Evolutionary conservation across 2,797 vertebrate species (phyloP).

Genomic region (Protosalanx chinensis): DNA sequence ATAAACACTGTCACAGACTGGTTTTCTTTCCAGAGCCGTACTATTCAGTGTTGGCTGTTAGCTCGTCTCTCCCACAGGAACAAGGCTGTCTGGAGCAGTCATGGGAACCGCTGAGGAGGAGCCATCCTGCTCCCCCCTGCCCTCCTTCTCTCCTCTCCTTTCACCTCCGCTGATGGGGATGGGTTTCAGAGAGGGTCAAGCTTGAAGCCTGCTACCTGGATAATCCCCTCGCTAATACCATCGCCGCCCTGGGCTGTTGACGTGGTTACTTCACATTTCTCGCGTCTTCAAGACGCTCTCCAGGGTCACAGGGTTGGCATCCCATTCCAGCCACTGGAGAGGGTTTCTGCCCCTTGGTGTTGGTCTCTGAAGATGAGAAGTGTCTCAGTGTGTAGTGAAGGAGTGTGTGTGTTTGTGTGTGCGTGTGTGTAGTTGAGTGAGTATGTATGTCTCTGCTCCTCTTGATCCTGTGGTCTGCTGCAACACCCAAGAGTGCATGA

Average conservation of each 20-base stretch:
- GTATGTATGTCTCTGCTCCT: background rate
- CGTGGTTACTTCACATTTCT: background rate
- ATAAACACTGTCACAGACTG: too few relatives aligned
- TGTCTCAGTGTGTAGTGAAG: slow-evolving; percentile 1
- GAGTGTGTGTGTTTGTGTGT: background rate
- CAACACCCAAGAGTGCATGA: slow-evolving; percentile 29
- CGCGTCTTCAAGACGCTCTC: background rate
- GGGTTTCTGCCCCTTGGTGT: background rate
- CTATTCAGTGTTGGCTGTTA: too few relatives aligned
- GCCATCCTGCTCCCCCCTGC: too few relatives aligned
- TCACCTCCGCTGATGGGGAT: background rate
- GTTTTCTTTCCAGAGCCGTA: too few relatives aligned
- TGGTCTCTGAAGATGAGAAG: background rate
- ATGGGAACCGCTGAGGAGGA: too few relatives aligned
- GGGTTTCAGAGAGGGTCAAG: slow-evolving; percentile 13
- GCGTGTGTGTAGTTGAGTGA: background rate
- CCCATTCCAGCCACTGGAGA: background rate
- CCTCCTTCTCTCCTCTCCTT: too few relatives aligned
- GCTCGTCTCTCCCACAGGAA: too few relatives aligned
- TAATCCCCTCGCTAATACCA: background rate
- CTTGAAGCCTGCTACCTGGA: background rate
- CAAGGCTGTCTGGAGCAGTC: too few relatives aligned
- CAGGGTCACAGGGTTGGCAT: too few relatives aligned
- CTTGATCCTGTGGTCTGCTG: slow-evolving; percentile 1
- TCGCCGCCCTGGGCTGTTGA: background rate